Conservation (phyloP, 1,140 invertebrate genomes). For the Drosophila nasuta region DNA sequence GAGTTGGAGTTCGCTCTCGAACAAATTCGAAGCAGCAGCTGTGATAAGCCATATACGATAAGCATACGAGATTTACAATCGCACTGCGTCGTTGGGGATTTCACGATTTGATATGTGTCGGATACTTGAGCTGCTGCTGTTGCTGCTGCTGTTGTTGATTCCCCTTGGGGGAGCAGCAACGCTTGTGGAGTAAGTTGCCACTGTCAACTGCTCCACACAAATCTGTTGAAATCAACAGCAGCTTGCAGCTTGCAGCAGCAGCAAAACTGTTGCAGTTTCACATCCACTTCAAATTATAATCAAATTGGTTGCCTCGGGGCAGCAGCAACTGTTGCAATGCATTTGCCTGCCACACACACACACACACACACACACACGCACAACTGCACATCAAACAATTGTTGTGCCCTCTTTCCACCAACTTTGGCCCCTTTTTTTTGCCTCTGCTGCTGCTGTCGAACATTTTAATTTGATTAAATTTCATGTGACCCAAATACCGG, state of each 20-base stretch:
- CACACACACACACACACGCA: slow-evolving; percentile 27
- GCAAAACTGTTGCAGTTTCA: slow-evolving; percentile 46
- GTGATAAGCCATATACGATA: slow-evolving; percentile 71
- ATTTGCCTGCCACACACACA: slow-evolving; percentile 18
- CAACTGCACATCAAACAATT: slow-evolving; percentile 43
- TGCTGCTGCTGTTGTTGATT: slow-evolving; percentile 48
- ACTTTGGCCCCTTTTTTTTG: slow-evolving; percentile 39
- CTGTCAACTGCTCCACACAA: slow-evolving; percentile 72
- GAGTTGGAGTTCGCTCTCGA: slow-evolving; percentile 2
- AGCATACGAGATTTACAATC: slow-evolving; percentile 65
- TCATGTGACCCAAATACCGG: slow-evolving; percentile 83
- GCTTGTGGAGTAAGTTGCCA: slow-evolving; percentile 48
- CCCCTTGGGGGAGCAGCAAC: slow-evolving; percentile 48
- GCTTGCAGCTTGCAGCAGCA: slow-evolving; percentile 23
- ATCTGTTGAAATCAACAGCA: slow-evolving; percentile 65
- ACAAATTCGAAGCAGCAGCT: slow-evolving; percentile 32
- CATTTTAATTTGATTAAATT: slow-evolving; percentile 84
- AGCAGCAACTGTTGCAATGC: slow-evolving; percentile 64
- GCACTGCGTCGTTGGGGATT: slow-evolving; percentile 59
- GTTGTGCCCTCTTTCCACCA: slow-evolving; percentile 41
- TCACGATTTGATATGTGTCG: slow-evolving; percentile 62
- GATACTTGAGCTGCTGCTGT: slow-evolving; percentile 58
- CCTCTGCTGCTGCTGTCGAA: slow-evolving; percentile 56
- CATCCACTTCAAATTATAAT: slow-evolving; percentile 69
- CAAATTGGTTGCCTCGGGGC: slow-evolving; percentile 50